Conservation (phyloP, 1,140 invertebrate genomes). For the Zaprionus ghesquierei region DNA sequence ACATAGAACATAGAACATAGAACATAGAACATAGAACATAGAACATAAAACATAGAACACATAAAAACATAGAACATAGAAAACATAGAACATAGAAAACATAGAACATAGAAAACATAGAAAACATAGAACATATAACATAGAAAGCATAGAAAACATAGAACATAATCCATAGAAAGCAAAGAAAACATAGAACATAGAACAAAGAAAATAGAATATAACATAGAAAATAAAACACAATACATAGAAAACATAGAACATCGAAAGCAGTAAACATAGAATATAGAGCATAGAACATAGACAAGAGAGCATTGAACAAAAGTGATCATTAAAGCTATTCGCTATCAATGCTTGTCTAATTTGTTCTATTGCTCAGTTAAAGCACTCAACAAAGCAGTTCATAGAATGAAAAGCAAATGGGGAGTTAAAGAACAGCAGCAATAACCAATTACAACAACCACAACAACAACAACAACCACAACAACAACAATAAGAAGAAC, state of each 20-base stretch:
- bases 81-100: background rate
- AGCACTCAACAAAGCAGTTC: background rate
- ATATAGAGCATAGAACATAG: background rate
- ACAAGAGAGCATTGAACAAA: background rate
- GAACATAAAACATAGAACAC: background rate
- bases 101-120: background rate
- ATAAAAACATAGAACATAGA: too few relatives aligned
- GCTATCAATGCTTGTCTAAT: slow-evolving; percentile 22
- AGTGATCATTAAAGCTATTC: background rate
- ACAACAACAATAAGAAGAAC: slow-evolving; percentile 17
- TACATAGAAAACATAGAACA: background rate
- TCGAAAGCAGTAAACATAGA: background rate
- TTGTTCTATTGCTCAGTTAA: slow-evolving; percentile 2
- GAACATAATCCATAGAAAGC: background rate
- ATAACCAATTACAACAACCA: slow-evolving; percentile 31
- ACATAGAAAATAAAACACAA: background rate
- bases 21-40: background rate
- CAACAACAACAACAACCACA: slow-evolving; percentile 14
- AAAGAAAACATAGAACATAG: background rate
- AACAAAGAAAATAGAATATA: background rate
- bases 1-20: background rate
- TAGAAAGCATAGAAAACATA: background rate
- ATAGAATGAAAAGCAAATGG: background rate
- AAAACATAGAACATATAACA: background rate
- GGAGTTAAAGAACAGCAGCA: slow-evolving; percentile 32